Base-by-base conservation (phyloP, 1,140 invertebrate species). In the Druon quercuslanigerum region DNA sequence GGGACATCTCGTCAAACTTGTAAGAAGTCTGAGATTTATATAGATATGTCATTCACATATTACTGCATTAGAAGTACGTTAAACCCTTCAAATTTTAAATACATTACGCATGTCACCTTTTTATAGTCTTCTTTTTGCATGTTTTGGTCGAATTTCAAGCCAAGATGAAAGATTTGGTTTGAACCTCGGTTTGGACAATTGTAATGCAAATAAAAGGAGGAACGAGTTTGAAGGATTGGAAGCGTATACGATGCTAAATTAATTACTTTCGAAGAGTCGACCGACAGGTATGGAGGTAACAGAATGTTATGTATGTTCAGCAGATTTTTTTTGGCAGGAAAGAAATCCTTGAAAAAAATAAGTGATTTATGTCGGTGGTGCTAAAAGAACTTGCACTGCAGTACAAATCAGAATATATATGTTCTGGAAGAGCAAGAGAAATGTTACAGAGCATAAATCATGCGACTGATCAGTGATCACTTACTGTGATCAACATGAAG, bases 231-330 rank as follows among this genome's bases (percentile, higher is more conserved):
- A 66, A 66, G 60, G 60, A 66, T 66, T 66, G 60, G 40, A 66
- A 66, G 40, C 33, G 60, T 66, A 33, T 66, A n/a, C 60, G 60
- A 66, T 66, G 60, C 60, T 66, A 66, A 66, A 66, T 66, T 66
- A 66, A 66, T 66, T 66, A 66, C 33, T 66, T 46, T 66, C 60
- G 60, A 66, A 66, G 60, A 66, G 60, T 66, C 33, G 33, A 33
- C 60, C 60, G 60, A 66, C 60, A 66, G 60, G 60, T 66, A 66
- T 66, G 60, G 60, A 66, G 60, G 60, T 66, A 66, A 66, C 60
- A 66, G 60, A 66, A 66, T 66, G 60, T 66, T 66, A 66, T 66
- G 60, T 66, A 66, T 66, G 60, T 66, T 66, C 60, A 66, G 60
- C 60, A 66, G 60, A 66, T 66, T 66, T 66, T 66, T 66, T 66